Base-by-base conservation (phyloP, 2,113 vertebrate species). In the Myotis brandtii region DNA sequence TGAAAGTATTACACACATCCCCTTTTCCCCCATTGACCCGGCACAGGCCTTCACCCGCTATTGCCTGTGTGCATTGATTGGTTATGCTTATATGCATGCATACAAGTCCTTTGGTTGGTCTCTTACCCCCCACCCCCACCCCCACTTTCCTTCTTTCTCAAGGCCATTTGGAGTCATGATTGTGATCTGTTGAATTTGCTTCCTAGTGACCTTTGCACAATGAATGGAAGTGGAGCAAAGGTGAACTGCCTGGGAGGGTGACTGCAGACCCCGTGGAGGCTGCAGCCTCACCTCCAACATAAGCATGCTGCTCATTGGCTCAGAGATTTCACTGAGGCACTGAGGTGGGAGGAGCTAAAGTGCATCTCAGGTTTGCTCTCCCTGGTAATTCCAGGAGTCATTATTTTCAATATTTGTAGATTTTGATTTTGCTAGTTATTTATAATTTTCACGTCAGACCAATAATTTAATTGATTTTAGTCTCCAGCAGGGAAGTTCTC, bases 191-290 rank as follows among this genome's bases (percentile, higher is more conserved):
- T 72, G 9, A 18, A n/a, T 85, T 91, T 89, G 50, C 43, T 82
- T 92, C 27, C 67, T 50, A 10, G 16, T 1, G 12, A 56, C 11
- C 8, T 76, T 81, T 21, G 16, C 3, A 9, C 43, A 77, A 2
- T 34, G 30, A 46, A 4, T n/a, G 25, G 27, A 77, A 72, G 18
- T 59, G 18, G 4, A 30, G 30, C 32, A 46, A 34, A 34, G 46
- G 1, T 48, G 64, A 40, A 52, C 9, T 9, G 27, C 13, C 8
- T 0, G 0, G 62, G 18, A 72, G 21, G 4, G 1, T 0, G 12
- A 5, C 12, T 67, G 23, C n/a, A 54, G 21, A 13, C 21, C 64
- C 34, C 1, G 1, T 3, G 10, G 56, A 59, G 14, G 23, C 25
- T 5, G 2, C 12, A 46, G 48, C 37, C 32, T 59, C 12, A 4